Evolutionary conservation across 2,113 vertebrate species (phyloP).

Genomic region (Lampris megalopsis): DNA sequence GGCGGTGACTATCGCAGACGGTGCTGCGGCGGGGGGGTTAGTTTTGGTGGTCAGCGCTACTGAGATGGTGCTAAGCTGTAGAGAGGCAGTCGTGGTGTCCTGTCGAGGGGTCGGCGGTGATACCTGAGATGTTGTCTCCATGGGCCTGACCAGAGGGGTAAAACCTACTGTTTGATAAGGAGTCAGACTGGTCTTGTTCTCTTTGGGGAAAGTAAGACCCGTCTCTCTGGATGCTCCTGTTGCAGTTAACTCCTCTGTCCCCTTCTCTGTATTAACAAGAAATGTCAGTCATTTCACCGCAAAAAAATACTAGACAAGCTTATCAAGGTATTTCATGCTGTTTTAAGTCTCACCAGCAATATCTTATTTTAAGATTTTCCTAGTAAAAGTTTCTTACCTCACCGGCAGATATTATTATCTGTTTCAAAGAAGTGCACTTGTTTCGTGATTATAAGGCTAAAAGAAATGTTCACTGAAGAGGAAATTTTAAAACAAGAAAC

Average conservation of each 20-base stretch:
- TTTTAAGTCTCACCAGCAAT: too few relatives aligned
- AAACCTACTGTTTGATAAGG: conserved; percentile 63
- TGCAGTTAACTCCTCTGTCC: conserved; percentile 70
- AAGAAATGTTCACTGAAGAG: too few relatives aligned
- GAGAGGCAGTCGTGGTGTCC: conserved; percentile 67
- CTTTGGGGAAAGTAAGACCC: conserved; percentile 70
- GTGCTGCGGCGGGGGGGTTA: conserved; percentile 58
- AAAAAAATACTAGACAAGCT: too few relatives aligned
- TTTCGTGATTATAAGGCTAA: too few relatives aligned
- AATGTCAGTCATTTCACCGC: conserved; percentile 48
- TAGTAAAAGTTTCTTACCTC: too few relatives aligned
- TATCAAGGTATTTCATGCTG: too few relatives aligned
- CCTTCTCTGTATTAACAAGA: conserved; percentile 75
- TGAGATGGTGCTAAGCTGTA: conserved; percentile 77
- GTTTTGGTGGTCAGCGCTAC: conserved; percentile 64
- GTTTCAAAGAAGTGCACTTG: too few relatives aligned
- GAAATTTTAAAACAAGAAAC: too few relatives aligned
- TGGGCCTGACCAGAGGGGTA: conserved; percentile 42
- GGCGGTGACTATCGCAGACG: conserved; percentile 56
- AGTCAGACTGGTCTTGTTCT: conserved; percentile 77
- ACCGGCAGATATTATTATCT: too few relatives aligned
- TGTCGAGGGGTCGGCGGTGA: conserved; percentile 70
- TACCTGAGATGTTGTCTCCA: conserved; percentile 74
- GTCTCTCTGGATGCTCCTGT: conserved; percentile 78
- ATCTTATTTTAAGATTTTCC: too few relatives aligned